phyloP scores from a whole-genome alignment of 2,888 invertebrate genomes.

The Agapetus fuscipes region DNA sequence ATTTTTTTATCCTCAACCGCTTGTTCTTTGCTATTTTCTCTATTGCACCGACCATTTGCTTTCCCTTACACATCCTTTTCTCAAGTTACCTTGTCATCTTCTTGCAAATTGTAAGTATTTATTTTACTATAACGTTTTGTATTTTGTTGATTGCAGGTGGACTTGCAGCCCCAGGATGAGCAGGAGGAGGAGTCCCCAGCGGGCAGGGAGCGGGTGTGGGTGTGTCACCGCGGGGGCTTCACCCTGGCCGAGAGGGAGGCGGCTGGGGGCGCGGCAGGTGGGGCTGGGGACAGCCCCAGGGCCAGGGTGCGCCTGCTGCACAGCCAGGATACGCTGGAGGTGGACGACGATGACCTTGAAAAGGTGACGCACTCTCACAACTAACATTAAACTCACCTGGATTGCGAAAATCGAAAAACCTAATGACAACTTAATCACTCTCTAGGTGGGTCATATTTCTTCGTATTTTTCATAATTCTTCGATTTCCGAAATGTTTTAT shows the following conservation, averaged over 20 bases:
- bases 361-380: constrained; percentile 62
- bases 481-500: no score
- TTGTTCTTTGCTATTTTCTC: no score
- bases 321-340: constrained; percentile 72
- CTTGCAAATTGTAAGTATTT: not conserved
- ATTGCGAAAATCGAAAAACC: no score
- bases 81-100: no score
- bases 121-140: not conserved
- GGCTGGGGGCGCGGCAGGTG: not conserved
- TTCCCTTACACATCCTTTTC: no score
- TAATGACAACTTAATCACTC: no score
- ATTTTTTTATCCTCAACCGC: no score
- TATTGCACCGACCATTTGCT: no score
- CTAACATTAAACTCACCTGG: no score
- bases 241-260: constrained; percentile 33
- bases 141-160: constrained; percentile 30
- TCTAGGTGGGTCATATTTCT: no score
- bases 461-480: no score
- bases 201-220: constrained; percentile 74
- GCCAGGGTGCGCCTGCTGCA: constrained; percentile 68
- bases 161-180: constrained; percentile 43
- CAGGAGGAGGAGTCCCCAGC: constrained; percentile 40
- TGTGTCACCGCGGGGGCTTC: constrained; percentile 89
- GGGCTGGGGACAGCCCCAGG: constrained; percentile 42
- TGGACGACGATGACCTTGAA: constrained; percentile 94